Base-by-base conservation (phyloP, 2,113 vertebrate genomes). In the Larimichthys polyactis region DNA sequence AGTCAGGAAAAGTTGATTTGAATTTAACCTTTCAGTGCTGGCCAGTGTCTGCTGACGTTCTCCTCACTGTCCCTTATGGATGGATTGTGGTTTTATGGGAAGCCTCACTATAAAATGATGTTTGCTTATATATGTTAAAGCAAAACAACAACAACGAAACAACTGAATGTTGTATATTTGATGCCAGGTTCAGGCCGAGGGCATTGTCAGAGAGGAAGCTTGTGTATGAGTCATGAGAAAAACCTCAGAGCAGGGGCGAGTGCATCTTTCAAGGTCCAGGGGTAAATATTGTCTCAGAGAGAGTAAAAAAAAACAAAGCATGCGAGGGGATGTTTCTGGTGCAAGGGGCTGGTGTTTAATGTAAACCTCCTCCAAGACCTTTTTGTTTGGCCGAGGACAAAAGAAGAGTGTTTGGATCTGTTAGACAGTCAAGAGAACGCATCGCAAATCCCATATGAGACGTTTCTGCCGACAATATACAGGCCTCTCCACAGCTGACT, bases 141-240 rank as follows among this genome's bases (percentile, higher is more conserved):
- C 9, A 51, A n/a, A 62, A 46, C 10, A 11, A 46, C 43, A 44
- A 12, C 12, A 40, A 11, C 4, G 11, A 46, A 66, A 66, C 52
- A 63, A 12, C 4, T 40, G 58, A 62, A 51, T 52, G 44, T 5
- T 62, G 57, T 49, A 60, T 32, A 46, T 75, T 75, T 64, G 63
- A 74, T 74, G 59, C 27, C 1, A 63, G 58, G 43, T 29, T 16
- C 58, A 51, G 46, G 3, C 57, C n/a, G 24, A 17, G 5, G 17
- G 14, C 22, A 54, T 15, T 49, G 46, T 29, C 10, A 51, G 22
- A 29, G 46, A 29, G n/a, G n/a, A 71, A 58, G 54, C 55, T 48
- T 10, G 58, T 4, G 14, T 12, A 75, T 40, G 59, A 63, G 24
- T 73, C 44, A 62, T 22, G 12, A 58, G 27, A 29, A 43, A 72